Conservation (phyloP, 2,888 invertebrate genomes). For the Thereva nobilitata region DNA sequence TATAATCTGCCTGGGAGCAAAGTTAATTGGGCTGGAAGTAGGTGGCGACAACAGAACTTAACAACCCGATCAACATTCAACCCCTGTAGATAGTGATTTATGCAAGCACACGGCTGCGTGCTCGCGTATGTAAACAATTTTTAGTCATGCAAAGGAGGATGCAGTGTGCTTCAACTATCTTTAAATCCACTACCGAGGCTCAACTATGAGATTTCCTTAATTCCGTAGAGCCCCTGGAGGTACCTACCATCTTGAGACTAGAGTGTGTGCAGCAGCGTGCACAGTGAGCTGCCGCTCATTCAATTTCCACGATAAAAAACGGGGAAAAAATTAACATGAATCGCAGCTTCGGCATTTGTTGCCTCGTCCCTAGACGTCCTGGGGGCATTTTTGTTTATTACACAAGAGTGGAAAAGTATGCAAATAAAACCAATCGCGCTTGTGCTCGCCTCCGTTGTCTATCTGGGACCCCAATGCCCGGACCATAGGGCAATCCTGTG, state of each 20-base stretch:
- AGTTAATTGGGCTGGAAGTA: slow-evolving; percentile 30
- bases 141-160: slow-evolving; percentile 12
- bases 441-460: background rate
- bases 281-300: slow-evolving; percentile 5
- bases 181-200: no score
- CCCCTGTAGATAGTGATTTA: slow-evolving; percentile 25
- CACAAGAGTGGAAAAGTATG: slow-evolving; percentile 9
- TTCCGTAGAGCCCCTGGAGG: background rate
- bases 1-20: slow-evolving; percentile 8
- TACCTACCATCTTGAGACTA: background rate
- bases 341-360: background rate
- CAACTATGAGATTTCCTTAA: no score
- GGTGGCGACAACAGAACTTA: slow-evolving; percentile 26
- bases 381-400: slow-evolving; percentile 6
- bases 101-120: slow-evolving; percentile 16
- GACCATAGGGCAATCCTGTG: background rate
- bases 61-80: slow-evolving; percentile 14
- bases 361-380: background rate
- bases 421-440: background rate
- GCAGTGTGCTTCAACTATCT: no score
- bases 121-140: slow-evolving; percentile 13
- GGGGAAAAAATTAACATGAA: slow-evolving; percentile 26
- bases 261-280: background rate
- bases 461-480: background rate
- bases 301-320: slow-evolving; percentile 14